Evolutionary conservation across 2,888 invertebrate genomes (phyloP).

Genomic region (Cyrtodaria siliqua): DNA sequence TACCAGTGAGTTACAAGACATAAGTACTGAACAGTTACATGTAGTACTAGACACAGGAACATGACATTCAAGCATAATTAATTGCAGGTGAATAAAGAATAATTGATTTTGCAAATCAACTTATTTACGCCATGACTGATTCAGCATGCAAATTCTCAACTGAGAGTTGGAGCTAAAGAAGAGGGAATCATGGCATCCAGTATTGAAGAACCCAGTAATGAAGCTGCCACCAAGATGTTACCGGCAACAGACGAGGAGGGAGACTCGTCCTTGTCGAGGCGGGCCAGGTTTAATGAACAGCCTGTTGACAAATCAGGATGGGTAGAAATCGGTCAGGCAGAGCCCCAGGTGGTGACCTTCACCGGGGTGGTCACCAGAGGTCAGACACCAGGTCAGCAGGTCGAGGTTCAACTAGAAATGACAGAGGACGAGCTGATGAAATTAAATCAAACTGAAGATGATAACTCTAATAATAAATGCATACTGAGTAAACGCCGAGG

Average conservation of each 20-base stretch:
- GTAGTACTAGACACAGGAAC: too few relatives aligned
- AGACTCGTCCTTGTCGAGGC: constrained; percentile 34
- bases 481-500: constrained; percentile 88
- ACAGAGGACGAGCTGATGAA: constrained; percentile 91
- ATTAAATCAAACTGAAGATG: constrained; percentile 87
- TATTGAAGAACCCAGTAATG: constrained; percentile 34
- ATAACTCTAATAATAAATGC: constrained; percentile 85
- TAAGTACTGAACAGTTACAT: too few relatives aligned
- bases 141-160: too few relatives aligned
- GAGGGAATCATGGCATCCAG: constrained; percentile 28
- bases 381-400: constrained; percentile 89
- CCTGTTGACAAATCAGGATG: constrained; percentile 61
- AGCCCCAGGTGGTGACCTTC: constrained; percentile 56
- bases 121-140: too few relatives aligned
- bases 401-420: constrained; percentile 89
- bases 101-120: too few relatives aligned
- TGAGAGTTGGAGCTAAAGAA: background rate
- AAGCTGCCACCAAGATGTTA: background rate
- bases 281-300: constrained; percentile 54
- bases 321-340: constrained; percentile 52
- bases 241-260: constrained; percentile 24
- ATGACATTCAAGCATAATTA: too few relatives aligned
- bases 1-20: too few relatives aligned
- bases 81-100: too few relatives aligned
- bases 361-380: constrained; percentile 88